Base-by-base conservation (phyloP, 2,113 vertebrate genomes). In the Phyllostomus discolor region DNA sequence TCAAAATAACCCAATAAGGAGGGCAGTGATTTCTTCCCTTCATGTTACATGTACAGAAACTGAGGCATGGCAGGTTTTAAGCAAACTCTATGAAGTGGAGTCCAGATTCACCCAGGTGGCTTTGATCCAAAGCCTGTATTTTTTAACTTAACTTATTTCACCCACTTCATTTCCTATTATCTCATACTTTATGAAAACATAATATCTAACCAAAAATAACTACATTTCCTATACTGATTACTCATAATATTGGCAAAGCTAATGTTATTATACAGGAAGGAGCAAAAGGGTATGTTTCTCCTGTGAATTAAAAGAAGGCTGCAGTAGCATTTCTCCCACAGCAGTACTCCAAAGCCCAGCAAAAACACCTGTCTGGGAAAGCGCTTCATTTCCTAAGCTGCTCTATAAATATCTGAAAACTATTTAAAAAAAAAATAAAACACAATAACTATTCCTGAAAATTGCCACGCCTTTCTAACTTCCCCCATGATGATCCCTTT, bases 221-320 rank as follows among this genome's bases (percentile, higher is more conserved):
- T 28, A 88, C 31, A 95, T 97, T 97, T 91, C 94, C 64, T 80
- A 95, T 72, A 86, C 81, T 86, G 91, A 94, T 95, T 96, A 96
- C 95, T 96, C 96, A 96, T 81, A 88, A 88, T 95, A 73, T 89
- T 90, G 92, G 97, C 96, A 95, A 64, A 89, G 76, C 84, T 95
- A 93, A 43, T 79, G 90, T 76, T 82, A 54, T 92, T 96, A 88
- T 2, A 69, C 79, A 97, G 95, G 93, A 98, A 97, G 95, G n/a
- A 95, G 96, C 12, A 88, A 97, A 97, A 91, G 93, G 69, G 81
- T 66, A 83, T 92, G 62, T 86, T 94, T 52, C 86, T 95, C 80
- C 66, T 80, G 57, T 93, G 93, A 81, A 70, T 81, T 92, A 52
- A 82, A 54, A 81, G 82, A 41, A 69, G n/a, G 41, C 35, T 76